Evolutionary conservation across 2,113 vertebrate genomes (phyloP), one percentile per base, ranked within the genome.

Genomic region (Hystrix cristata): DNA sequence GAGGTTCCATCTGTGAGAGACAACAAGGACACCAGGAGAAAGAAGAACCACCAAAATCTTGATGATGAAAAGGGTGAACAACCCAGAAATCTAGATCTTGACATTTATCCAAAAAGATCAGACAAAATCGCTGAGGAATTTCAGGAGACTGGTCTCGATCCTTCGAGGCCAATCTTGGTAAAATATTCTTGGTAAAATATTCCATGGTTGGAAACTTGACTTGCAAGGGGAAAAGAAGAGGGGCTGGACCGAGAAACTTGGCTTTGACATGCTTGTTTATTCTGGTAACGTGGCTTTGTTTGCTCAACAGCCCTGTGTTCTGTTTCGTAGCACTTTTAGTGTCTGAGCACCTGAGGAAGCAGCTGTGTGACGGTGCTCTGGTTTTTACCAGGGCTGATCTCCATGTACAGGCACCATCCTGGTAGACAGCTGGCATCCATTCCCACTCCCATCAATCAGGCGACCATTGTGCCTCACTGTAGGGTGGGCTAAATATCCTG

Each of bases 271-370:
- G 84, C 57, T 76, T n/a, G 10, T 18, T 14, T 62, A 57, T 90
- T 79, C 59, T 82, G 12, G 57, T 57, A 29, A 65, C 43, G n/a
- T 2, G 29, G 85, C 48, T 59, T 64, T 38, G 13, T 92, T 84
- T 65, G 23, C 25, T 81, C 34, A 53, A 51, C 55, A 95, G 34
- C 29, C 55, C 60, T 1, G 4, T 90, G 21, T 59, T 76, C 38
- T 91, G 19, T 7, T 94, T 79, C 53, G 71, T 12, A 92, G 57
- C 51, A 62, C 10, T 53, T 67, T 57, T 2, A 13, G 19, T 65
- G 1, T 92, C 27, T 94, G 55, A 97, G 80, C 55, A 62, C 46
- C 82, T 71, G 19, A 72, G 67, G 92, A 80, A 91, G 51, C 46
- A 18, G 84, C 46, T 27, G 12, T 34, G 27, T 27, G 16, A 87